A percentile compares a stretch with the other conserved stretches of the same genome.
phyloP scores from a whole-genome alignment of 2,797 vertebrate genomes.

The Acanthopagrus latus region DNA sequence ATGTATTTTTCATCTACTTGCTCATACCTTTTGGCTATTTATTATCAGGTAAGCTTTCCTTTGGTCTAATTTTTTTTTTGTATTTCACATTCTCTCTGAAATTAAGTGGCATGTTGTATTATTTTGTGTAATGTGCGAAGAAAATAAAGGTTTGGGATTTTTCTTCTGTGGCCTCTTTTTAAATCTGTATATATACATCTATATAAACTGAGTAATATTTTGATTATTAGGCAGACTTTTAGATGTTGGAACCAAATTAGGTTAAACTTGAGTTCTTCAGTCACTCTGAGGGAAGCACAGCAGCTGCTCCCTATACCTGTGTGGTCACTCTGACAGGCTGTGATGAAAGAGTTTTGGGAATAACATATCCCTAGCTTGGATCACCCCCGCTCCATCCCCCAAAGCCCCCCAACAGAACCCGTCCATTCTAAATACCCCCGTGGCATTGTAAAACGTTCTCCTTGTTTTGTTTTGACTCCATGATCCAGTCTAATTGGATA shows the following conservation, averaged over 20 bases:
- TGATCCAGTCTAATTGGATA: slow-evolving; percentile 78
- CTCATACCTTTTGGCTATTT: slow-evolving; percentile 79
- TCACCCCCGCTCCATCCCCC: slow-evolving; percentile 7
- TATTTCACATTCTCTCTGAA: slow-evolving; percentile 42
- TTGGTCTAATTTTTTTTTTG: slow-evolving; percentile 37
- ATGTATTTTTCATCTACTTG: slow-evolving; percentile 54
- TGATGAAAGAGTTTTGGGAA: slow-evolving; percentile 73
- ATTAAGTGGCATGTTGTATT: slow-evolving; percentile 51
- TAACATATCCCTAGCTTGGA: slow-evolving; percentile 33
- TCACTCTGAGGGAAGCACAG: slow-evolving; percentile 14
- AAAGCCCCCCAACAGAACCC: slow-evolving; percentile 59
- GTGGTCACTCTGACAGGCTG: slow-evolving; percentile 59
- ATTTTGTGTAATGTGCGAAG: slow-evolving; percentile 53
- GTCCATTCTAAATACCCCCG: slow-evolving; percentile 73
- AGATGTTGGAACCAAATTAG: not conserved
- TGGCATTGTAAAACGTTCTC: slow-evolving; percentile 81
- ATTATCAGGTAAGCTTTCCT: slow-evolving; percentile 64
- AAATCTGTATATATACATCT: not conserved
- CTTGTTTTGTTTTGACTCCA: slow-evolving; percentile 72
- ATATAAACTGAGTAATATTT: not conserved
- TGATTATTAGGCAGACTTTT: not conserved
- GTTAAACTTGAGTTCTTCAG: not conserved
- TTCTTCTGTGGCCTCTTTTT: slow-evolving; percentile 21
- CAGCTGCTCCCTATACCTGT: slow-evolving; percentile 36
- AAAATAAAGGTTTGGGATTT: slow-evolving; percentile 74